Conservation (phyloP, 1,140 invertebrate species). For the Colletes gigas region DNA sequence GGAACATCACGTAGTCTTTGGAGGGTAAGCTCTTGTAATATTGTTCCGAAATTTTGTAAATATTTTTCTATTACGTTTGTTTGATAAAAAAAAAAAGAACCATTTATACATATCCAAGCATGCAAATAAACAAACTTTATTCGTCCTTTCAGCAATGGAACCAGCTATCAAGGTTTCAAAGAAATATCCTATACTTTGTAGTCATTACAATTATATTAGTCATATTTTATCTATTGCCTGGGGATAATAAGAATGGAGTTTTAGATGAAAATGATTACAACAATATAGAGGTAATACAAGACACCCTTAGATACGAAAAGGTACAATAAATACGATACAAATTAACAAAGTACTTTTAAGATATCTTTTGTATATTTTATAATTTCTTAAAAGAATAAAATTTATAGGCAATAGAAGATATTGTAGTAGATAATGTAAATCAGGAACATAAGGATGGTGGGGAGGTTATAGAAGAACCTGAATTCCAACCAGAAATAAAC, state of each 20-base stretch:
- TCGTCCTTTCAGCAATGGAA: constrained; percentile 87
- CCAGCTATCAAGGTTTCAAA: constrained; percentile 90
- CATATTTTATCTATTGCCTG: constrained; percentile 83
- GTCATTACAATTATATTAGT: constrained; percentile 81
- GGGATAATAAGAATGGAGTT: constrained; percentile 63
- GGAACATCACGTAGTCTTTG: constrained; percentile 77
- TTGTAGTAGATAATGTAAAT: constrained; percentile 72
- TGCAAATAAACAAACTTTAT: constrained; percentile 4
- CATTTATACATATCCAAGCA: not conserved
- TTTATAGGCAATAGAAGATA: constrained; percentile 65
- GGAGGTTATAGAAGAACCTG: constrained; percentile 78
- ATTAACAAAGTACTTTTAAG: not conserved
- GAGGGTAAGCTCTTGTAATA: constrained; percentile 72
- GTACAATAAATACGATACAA: constrained; percentile 37
- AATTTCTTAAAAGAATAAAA: constrained; percentile 19
- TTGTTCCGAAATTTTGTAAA: not conserved
- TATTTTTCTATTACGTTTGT: not conserved
- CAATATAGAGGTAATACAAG: constrained; percentile 68
- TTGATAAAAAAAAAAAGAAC: not conserved
- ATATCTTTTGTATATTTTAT: constrained; percentile 1
- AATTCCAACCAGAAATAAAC: constrained; percentile 78
- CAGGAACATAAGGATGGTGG: constrained; percentile 57
- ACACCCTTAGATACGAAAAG: constrained; percentile 71
- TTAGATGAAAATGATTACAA: constrained; percentile 71
- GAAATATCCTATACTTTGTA: constrained; percentile 86